Conservation (phyloP, 2,113 vertebrate species). For the Hippocampus comes region DNA sequence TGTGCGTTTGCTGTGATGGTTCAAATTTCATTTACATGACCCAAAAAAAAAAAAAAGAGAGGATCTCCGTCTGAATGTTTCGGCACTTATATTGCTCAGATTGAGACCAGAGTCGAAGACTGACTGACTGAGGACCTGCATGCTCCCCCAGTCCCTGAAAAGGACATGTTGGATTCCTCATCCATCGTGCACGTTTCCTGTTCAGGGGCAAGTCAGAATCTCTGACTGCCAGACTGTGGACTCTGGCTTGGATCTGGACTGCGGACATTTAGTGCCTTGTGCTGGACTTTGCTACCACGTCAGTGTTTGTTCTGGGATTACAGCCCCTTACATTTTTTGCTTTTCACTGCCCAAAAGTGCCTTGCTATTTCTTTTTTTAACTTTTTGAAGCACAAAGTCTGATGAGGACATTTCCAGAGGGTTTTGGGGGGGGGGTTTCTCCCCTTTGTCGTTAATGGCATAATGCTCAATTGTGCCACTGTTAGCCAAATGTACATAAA, state of each 20-base stretch:
- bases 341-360: slow-evolving; percentile 59
- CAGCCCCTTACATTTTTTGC: not conserved
- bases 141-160: not conserved
- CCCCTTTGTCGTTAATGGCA: not conserved
- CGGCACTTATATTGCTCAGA: no score
- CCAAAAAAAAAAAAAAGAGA: no score
- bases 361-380: slow-evolving; percentile 30
- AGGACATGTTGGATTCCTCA: not conserved
- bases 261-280: not conserved
- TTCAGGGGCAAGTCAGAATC: not conserved
- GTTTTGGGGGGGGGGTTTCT: no score
- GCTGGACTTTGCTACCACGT: not conserved
- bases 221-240: not conserved
- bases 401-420: not conserved
- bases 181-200: not conserved
- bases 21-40: no score
- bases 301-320: slow-evolving; percentile 17
- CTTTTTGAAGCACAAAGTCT: not conserved
- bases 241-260: not conserved
- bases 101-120: no score
- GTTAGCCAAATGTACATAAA: not conserved
- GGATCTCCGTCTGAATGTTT: no score
- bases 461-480: not conserved
- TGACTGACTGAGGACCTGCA: not conserved
- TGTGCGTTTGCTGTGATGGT: no score